These are phyloP conservation scores for Tauraco erythrolophus DNA, from an alignment of 2,113 vertebrate species.

Conservation along the genomic window DNA sequence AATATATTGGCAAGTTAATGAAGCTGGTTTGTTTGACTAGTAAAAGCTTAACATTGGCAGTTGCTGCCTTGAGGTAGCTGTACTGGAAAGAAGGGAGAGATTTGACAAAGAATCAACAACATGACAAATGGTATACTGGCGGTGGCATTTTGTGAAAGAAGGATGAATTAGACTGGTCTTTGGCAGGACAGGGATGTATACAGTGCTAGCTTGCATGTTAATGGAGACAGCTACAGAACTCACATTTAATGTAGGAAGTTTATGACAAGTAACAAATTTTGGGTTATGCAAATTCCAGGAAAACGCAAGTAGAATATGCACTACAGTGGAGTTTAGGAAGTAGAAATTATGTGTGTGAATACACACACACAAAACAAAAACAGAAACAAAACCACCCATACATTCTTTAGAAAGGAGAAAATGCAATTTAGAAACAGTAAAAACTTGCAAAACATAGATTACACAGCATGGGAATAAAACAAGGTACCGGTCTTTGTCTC, in stretches of 20 bases:
- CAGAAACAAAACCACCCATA: not conserved
- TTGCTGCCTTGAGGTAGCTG: not conserved
- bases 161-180: not conserved
- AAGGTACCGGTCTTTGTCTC: not conserved
- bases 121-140: not conserved
- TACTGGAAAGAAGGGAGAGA: not conserved
- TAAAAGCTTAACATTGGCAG: not conserved
- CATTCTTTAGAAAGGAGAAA: not conserved
- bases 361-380: not conserved
- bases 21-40: not conserved
- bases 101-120: not conserved
- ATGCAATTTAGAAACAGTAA: not conserved
- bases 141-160: not conserved
- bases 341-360: not conserved
- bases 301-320: not conserved
- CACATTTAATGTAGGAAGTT: not conserved
- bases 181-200: not conserved
- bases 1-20: not conserved
- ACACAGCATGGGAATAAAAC: not conserved
- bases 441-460: not conserved
- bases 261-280: not conserved
- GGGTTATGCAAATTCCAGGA: not conserved
- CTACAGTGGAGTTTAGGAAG: not conserved
- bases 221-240: not conserved
- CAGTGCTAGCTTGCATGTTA: not conserved